Percentiles rank a stretch among this genome's conserved stretches.
These are phyloP conservation scores for Eidolon helvum DNA, from an alignment of 2,113 vertebrate genomes.

Conservation along the genomic window DNA sequence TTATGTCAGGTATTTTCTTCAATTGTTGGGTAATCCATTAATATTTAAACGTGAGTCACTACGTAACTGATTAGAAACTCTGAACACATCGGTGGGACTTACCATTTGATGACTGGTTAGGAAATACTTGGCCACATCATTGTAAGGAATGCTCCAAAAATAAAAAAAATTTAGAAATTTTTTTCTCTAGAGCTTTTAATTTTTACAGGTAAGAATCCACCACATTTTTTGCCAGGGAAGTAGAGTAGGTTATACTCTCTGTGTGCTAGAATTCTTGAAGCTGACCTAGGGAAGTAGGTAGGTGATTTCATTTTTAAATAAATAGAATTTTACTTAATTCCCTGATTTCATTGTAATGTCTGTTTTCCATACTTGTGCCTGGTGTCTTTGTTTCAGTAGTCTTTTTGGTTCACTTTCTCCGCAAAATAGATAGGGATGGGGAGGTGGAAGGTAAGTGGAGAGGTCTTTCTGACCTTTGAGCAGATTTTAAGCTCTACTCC, in stretches of 20 bases:
- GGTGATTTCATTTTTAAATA: background rate
- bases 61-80: background rate
- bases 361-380: background rate
- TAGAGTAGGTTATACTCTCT: background rate
- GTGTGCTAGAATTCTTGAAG: background rate
- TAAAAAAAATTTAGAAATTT: background rate
- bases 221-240: background rate
- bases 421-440: background rate
- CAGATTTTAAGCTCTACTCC: background rate
- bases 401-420: background rate
- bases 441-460: background rate
- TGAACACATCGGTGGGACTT: background rate
- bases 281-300: background rate
- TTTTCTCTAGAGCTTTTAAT: background rate
- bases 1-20: slow-evolving; percentile 40
- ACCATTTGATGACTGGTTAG: background rate
- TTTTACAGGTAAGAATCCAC: slow-evolving; percentile 13
- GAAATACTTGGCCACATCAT: background rate
- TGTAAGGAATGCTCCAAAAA: background rate
- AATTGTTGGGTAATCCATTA: slow-evolving; percentile 3
- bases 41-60: background rate
- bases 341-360: background rate
- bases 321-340: background rate
- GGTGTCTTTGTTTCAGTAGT: background rate
- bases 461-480: background rate